Percentiles rank a stretch among this genome's conserved stretches.
Conservation (phyloP, 1,140 invertebrate genomes). For the Aphidius gifuensis region DNA sequence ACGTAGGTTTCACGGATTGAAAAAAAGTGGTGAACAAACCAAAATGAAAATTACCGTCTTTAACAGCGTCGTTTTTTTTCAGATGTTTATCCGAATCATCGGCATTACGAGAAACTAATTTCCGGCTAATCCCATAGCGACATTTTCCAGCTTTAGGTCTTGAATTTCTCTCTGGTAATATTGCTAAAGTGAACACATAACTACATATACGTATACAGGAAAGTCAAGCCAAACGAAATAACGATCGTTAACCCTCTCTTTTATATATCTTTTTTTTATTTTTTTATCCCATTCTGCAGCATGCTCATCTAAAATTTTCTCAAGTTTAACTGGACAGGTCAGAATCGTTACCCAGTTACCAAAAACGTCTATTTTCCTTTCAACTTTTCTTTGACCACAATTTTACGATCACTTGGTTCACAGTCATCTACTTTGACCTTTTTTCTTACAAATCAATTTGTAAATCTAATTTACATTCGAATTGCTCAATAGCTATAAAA, state of each 20-base stretch:
- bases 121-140: conserved; percentile 13
- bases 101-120: conserved; percentile 22
- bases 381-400: conserved; percentile 1
- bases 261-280: background rate
- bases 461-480: too few species aligned
- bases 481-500: too few species aligned
- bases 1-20: background rate
- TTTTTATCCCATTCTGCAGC: background rate
- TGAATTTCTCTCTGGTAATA: background rate
- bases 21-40: conserved; percentile 11
- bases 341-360: conserved; percentile 8
- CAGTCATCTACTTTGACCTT: too few species aligned
- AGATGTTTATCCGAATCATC: conserved; percentile 12
- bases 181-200: conserved; percentile 4
- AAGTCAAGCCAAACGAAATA: background rate
- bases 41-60: conserved; percentile 20
- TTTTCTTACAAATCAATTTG: too few species aligned
- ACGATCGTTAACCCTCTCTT: conserved; percentile 9
- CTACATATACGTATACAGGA: background rate
- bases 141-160: background rate
- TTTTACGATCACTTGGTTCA: background rate
- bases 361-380: background rate
- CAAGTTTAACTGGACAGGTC: conserved; percentile 3
- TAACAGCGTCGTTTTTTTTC: conserved; percentile 1
- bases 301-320: background rate